Conservation (phyloP, 2,888 invertebrate species). For the Epirrita christyi region DNA sequence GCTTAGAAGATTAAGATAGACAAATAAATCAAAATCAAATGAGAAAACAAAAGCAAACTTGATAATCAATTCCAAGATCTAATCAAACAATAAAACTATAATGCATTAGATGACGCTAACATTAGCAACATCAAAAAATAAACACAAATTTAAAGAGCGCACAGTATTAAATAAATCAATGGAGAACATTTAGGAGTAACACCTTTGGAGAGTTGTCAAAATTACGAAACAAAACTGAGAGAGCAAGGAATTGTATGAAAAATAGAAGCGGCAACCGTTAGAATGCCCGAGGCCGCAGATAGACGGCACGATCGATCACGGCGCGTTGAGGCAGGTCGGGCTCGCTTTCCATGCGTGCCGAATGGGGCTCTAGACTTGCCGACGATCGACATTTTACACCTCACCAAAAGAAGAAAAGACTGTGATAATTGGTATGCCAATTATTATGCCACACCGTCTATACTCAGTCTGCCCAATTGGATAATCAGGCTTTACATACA, state of each 20-base stretch:
- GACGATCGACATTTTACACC: conserved; percentile 5
- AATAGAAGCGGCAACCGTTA: conserved; percentile 53
- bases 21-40: neutral
- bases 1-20: neutral
- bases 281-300: conserved; percentile 54
- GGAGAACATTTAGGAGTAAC: conserved; percentile 12
- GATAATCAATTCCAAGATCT: neutral
- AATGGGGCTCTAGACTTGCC: conserved; percentile 19
- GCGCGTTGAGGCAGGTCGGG: conserved; percentile 77
- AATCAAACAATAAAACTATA: neutral
- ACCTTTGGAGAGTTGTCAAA: conserved; percentile 33
- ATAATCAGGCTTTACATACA: neutral
- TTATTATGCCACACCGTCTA: too few relatives aligned
- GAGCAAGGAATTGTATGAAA: conserved; percentile 35
- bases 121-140: neutral
- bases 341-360: conserved; percentile 48
- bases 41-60: neutral
- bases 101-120: neutral
- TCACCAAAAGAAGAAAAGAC: conserved; percentile 2
- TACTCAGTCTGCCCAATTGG: too few relatives aligned
- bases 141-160: neutral
- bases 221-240: conserved; percentile 19
- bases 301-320: conserved; percentile 70
- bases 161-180: conserved; percentile 15
- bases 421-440: neutral